Evolutionary conservation across 2,888 invertebrate genomes (phyloP), one percentile per base, ranked within the genome.

Genomic region (Odontocolon sp.): DNA sequence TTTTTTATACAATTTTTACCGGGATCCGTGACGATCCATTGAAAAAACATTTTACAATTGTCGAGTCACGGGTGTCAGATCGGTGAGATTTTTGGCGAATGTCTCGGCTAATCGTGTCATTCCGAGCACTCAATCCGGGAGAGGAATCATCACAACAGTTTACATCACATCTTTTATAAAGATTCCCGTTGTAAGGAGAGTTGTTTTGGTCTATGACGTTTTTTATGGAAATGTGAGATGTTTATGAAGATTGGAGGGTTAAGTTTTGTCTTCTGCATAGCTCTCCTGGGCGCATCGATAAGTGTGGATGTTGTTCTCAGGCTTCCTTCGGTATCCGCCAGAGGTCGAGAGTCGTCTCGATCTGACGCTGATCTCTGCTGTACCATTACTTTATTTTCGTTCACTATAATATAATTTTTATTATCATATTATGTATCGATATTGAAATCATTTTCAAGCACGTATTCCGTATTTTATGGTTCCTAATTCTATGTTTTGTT

Each of bases 201-300:
- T 59, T 14, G 21, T 33, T 47, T 31, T 21, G n/a, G 33, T 4
- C 3, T 2, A 33, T 59, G 69, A 14, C 31, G 52, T 47, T 18
- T 71, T 67, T 33, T 23, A 18, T 28, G 8, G 28, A 16, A 26
- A 11, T 11, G 45, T 18, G 52, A 52, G 67, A 71, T 85, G 85
- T 83, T 85, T 83, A 82, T 73, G 70, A 63, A 68, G 67, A 36
- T 73, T 72, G 72, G 80, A 79, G 72, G 82, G 84, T 84, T 83
- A 82, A 78, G 81, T 83, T 72, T 77, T 77, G 72, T 52, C 80
- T 81, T 80, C 78, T 83, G 78, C 81, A 80, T 83, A 77, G 76
- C 54, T 73, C 16, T 38, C 36, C 47, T 31, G 40, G 54, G 38
- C 50, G 28, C 50, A 77, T 82, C 82, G 84, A 78, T 81, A 81